Evolutionary conservation across 2,113 vertebrate species (phyloP).

Genomic region (Heteronetta atricapilla): DNA sequence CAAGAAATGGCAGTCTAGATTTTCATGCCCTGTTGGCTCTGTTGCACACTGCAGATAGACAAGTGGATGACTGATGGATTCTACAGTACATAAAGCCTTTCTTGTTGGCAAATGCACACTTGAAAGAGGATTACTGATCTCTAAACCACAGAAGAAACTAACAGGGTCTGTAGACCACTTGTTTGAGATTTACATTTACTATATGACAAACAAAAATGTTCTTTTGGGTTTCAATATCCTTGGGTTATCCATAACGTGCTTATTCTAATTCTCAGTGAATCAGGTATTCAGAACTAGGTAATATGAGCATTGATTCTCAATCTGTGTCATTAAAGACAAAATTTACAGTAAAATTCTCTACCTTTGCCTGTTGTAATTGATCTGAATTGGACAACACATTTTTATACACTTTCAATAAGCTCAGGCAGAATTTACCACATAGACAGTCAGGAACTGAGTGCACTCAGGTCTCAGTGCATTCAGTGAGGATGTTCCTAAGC

Average conservation of each 20-base stretch:
- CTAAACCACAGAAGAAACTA: constrained; percentile 7
- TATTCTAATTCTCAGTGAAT: background rate
- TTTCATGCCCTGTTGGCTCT: constrained; percentile 30
- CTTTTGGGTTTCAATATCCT: background rate
- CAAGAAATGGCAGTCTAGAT: constrained; percentile 10
- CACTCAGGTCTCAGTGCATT: background rate
- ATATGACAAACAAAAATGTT: background rate
- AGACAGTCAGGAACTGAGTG: background rate
- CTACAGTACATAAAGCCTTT: background rate
- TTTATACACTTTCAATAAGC: background rate
- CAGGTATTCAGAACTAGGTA: background rate
- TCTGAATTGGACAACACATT: background rate
- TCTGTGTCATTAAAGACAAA: background rate
- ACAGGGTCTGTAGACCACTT: background rate
- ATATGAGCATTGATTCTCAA: background rate
- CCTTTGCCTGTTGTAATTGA: background rate
- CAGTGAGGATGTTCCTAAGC: background rate
- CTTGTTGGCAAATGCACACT: background rate
- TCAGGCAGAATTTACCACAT: background rate
- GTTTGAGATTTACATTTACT: background rate
- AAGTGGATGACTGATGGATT: constrained; percentile 38
- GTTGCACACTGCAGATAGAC: background rate
- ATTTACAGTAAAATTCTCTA: background rate
- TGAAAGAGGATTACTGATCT: constrained; percentile 4
- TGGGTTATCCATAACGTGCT: background rate